A percentile compares a stretch with the other conserved stretches of the same genome.
Conservation (phyloP, 2,113 vertebrate genomes). For the Forbesichthys agassizii region DNA sequence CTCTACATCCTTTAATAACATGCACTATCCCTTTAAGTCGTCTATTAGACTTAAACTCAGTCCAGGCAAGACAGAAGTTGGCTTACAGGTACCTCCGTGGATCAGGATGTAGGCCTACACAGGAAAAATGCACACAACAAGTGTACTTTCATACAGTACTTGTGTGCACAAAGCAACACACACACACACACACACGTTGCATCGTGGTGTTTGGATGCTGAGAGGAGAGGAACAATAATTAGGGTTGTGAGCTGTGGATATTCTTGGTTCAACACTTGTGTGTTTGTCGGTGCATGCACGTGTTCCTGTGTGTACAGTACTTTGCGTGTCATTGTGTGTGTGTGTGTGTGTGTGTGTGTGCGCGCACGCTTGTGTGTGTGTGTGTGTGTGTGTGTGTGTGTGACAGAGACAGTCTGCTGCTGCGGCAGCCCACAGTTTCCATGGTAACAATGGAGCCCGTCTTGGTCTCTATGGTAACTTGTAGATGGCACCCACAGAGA, state of each 20-base stretch:
- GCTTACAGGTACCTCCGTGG: constrained; percentile 5
- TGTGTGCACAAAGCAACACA: neutral
- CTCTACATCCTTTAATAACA: no score
- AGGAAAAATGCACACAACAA: neutral
- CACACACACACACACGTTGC: constrained; percentile 24
- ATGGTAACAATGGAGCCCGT: constrained; percentile 78
- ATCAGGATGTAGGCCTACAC: constrained; percentile 4
- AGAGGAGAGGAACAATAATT: constrained; percentile 61
- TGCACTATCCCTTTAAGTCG: neutral
- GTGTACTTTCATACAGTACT: neutral
- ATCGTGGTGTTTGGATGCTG: constrained; percentile 34
- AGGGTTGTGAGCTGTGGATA: constrained; percentile 60
- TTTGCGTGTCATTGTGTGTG: constrained; percentile 2
- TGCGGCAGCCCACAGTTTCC: constrained; percentile 79
- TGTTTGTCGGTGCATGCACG: constrained; percentile 9
- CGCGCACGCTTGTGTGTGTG: neutral
- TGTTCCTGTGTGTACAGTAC: neutral
- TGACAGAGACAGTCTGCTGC: constrained; percentile 28
- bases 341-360: neutral
- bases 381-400: neutral
- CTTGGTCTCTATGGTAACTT: constrained; percentile 85
- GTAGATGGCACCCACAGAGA: constrained; percentile 62
- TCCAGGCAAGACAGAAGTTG: neutral
- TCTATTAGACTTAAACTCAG: neutral
- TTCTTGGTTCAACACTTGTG: constrained; percentile 77